These are phyloP conservation scores for Pampusana beccarii DNA, from an alignment of 2,113 vertebrate genomes.

Conservation along the genomic window DNA sequence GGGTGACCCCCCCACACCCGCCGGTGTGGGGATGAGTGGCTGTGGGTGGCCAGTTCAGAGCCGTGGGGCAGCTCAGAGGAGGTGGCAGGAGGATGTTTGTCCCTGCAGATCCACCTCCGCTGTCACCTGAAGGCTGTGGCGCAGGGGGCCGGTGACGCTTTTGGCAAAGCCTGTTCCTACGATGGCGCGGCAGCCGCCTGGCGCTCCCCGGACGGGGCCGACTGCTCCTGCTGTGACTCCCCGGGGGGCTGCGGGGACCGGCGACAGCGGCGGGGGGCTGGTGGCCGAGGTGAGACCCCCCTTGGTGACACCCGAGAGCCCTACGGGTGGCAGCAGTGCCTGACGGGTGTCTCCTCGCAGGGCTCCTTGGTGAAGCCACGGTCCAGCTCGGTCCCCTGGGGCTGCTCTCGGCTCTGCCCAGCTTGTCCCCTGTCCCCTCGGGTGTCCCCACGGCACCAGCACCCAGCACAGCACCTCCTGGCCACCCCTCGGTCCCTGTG, in stretches of 20 bases:
- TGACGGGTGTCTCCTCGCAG: background rate
- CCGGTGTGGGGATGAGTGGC: too few species aligned
- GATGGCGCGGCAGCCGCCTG: accelerated
- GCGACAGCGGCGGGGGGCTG: background rate
- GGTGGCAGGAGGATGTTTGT: background rate
- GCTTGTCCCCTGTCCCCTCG: accelerated
- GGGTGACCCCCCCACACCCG: too few species aligned
- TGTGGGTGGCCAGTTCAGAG: accelerated
- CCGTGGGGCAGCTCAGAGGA: background rate
- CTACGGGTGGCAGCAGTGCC: accelerated
- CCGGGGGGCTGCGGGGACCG: background rate
- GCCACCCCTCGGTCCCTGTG: background rate
- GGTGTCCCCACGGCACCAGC: background rate
- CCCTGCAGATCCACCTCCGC: background rate
- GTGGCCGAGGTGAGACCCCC: accelerated
- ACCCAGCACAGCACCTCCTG: background rate
- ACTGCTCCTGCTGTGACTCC: background rate
- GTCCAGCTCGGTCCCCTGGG: background rate
- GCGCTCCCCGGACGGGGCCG: background rate
- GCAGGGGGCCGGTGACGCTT: background rate
- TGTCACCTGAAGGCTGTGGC: slow-evolving; percentile 12
- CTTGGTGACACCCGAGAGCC: accelerated
- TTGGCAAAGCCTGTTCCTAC: background rate
- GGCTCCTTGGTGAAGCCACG: background rate
- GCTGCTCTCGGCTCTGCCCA: background rate